Base-by-base conservation (phyloP, 1,140 invertebrate species). In the Thaumetopoea pityocampa region DNA sequence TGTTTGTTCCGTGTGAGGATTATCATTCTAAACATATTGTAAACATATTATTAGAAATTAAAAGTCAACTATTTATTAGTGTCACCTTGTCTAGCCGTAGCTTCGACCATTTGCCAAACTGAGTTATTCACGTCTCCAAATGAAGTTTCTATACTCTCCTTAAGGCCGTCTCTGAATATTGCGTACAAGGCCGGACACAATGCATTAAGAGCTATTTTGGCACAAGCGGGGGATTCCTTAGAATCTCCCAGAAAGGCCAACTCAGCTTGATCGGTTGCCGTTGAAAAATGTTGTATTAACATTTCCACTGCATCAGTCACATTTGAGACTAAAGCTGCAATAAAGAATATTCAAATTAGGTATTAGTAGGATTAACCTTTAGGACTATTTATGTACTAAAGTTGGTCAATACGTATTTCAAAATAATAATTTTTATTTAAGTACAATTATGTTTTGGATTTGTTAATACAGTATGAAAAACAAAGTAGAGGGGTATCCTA, bases 41-140 rank as follows among this genome's bases (percentile, higher is more conserved):
- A 1, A 14, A 14, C 7, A 36, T 2, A 7, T 19, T 6, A 20
- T 3, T 7, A n/a, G 15, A 16, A 14, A 15, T 10, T 20, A 16
- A 3, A 16, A 17, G 5, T 12, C 4, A 26, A 16, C 4, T 20
- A 18, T 8, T 20, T 5, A 9, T 2, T 8, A 4, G 2, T 24
- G 14, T 33, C 71, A 85, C 92, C 93, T 87, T 94, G 92, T 74
- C 95, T 93, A 9, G 93, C 91, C n/a, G 94, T 94, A 20, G 92
- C 92, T 84, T 96, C 94, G 4, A 95, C 91, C 22, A 93, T 89
- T 84, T 94, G 92, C 95, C 95, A 97, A 23, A 95, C 93, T 5
- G 94, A 95, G 66, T 96, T 95, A 33, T 91, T 89, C 17, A 96
- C 92, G 14, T 92, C 90, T 18, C 94, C 95, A 76, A 97, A 96